phyloP scores from a whole-genome alignment of 2,888 invertebrate genomes.

The Hesperia comma region DNA sequence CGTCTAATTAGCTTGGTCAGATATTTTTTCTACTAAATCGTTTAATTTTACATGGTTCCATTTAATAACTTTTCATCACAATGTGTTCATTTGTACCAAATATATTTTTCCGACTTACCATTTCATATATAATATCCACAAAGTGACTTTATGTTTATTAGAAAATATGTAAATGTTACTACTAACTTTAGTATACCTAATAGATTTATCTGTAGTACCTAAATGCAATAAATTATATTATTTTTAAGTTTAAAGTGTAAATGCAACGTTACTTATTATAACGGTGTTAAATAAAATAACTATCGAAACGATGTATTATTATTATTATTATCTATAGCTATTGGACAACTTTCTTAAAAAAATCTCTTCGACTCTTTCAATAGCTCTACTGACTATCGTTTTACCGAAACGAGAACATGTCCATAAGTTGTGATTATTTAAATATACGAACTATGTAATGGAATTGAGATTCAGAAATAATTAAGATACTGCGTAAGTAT shows the following conservation, averaged over 20 bases:
- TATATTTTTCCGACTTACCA: slow-evolving; percentile 65
- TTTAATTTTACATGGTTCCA: neutral
- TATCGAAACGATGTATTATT: no score
- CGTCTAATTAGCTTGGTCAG: no score
- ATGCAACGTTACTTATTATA: slow-evolving; percentile 18
- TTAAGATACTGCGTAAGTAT: neutral
- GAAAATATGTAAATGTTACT: slow-evolving; percentile 19
- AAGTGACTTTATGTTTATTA: slow-evolving; percentile 35
- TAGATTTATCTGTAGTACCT: slow-evolving; percentile 24
- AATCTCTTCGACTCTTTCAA: neutral
- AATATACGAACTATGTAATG: neutral
- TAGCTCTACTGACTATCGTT: neutral
- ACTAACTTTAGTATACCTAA: slow-evolving; percentile 16
- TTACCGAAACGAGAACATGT: neutral
- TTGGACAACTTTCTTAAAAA: neutral
- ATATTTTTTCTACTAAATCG: no score
- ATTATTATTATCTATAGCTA: neutral
- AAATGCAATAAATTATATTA: slow-evolving; percentile 52
- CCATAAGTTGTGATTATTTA: neutral
- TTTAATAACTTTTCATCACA: slow-evolving; percentile 63
- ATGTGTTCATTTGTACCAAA: slow-evolving; percentile 81
- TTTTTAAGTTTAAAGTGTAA: slow-evolving; percentile 28
- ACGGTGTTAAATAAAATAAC: slow-evolving; percentile 22
- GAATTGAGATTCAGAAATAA: neutral
- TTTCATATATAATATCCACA: slow-evolving; percentile 48